Conservation (phyloP, 1,140 invertebrate species). For the Aphaenogaster rudis region DNA sequence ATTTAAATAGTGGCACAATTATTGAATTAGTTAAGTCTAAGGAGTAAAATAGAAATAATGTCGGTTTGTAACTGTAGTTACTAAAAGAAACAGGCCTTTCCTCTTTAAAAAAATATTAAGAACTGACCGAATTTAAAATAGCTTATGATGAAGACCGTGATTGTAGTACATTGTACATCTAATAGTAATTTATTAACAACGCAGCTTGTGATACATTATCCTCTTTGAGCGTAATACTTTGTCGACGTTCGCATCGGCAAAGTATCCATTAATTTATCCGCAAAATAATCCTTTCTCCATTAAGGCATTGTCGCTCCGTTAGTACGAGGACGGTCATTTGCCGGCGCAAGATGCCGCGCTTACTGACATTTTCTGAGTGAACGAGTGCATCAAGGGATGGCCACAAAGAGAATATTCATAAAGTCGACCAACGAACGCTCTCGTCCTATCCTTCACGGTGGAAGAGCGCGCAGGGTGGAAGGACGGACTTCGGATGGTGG, state of each 20-base stretch:
- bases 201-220: constrained; percentile 9
- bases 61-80: neutral
- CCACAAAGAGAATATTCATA: constrained; percentile 79
- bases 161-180: neutral
- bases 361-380: constrained; percentile 74
- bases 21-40: neutral
- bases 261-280: constrained; percentile 56
- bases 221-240: constrained; percentile 49
- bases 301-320: constrained; percentile 43
- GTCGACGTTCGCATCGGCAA: constrained; percentile 11
- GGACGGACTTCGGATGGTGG: constrained; percentile 55
- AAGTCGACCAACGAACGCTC: constrained; percentile 67
- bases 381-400: constrained; percentile 72
- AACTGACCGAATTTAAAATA: neutral
- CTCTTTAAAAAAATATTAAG: neutral
- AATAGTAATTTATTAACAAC: constrained; percentile 38
- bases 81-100: neutral
- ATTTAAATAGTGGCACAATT: neutral
- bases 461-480: constrained; percentile 14
- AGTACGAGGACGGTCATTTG: constrained; percentile 54
- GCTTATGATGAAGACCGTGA: neutral
- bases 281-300: constrained; percentile 73
- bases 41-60: neutral
- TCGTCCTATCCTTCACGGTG: constrained; percentile 65
- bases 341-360: constrained; percentile 51